These are phyloP conservation scores for Etheostoma cragini DNA, from an alignment of 2,113 vertebrate species.

Conservation along the genomic window DNA sequence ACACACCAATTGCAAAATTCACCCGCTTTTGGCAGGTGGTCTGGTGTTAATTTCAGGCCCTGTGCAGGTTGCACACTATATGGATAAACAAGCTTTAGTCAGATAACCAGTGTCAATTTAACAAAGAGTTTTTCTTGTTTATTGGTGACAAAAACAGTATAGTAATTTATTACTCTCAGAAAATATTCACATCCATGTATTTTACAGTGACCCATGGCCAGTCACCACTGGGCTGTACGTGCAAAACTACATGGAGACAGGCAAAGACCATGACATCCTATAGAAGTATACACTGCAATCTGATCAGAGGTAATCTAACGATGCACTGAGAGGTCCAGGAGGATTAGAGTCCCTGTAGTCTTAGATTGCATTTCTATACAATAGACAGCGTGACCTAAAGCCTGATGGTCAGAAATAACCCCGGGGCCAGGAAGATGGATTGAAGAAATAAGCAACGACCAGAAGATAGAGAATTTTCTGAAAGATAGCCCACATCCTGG, in stretches of 20 bases:
- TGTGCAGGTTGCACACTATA: slow-evolving; percentile 12
- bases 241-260: not conserved
- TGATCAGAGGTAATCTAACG: slow-evolving; percentile 65
- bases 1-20: no score
- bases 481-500: slow-evolving; percentile 42
- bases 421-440: not conserved
- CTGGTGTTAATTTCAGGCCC: no score
- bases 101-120: not conserved
- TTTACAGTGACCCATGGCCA: not conserved
- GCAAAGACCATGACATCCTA: slow-evolving; percentile 28
- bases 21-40: no score
- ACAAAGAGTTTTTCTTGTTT: not conserved
- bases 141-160: not conserved
- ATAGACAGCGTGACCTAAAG: slow-evolving; percentile 51
- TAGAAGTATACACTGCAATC: slow-evolving; percentile 66
- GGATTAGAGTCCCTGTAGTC: slow-evolving; percentile 44
- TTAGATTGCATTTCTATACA: slow-evolving; percentile 53
- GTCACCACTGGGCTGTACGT: not conserved
- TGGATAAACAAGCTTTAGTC: not conserved
- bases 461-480: slow-evolving; percentile 20
- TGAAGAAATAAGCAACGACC: slow-evolving; percentile 15
- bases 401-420: slow-evolving; percentile 51
- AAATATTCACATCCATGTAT: not conserved
- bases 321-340: slow-evolving; percentile 53
- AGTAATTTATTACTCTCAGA: not conserved